Percentiles rank a stretch among this genome's conserved stretches.
Evolutionary conservation across 2,113 vertebrate genomes (phyloP).

Genomic region (Syngnathus scovelli): DNA sequence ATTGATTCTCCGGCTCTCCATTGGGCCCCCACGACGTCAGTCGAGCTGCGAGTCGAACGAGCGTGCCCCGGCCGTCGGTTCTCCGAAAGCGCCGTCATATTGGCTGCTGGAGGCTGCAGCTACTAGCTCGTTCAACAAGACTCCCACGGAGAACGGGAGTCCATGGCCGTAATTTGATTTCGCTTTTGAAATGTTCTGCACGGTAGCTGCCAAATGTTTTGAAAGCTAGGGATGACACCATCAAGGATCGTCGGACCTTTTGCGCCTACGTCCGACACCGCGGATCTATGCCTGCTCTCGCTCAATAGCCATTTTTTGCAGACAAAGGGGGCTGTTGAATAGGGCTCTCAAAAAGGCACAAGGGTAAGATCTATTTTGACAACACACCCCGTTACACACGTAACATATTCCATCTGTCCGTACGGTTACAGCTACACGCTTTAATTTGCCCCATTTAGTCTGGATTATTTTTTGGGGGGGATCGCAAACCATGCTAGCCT

Average conservation of each 20-base stretch:
- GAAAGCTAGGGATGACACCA: constrained; percentile 58
- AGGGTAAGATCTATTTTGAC: constrained; percentile 56
- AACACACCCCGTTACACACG: constrained; percentile 1
- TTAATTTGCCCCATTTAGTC: background rate
- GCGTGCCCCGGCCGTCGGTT: constrained; percentile 51
- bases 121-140: constrained; percentile 36
- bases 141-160: constrained; percentile 40
- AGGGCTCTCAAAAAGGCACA: constrained; percentile 45
- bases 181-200: constrained; percentile 10
- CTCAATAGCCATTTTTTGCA: constrained; percentile 72
- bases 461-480: background rate
- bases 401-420: background rate
- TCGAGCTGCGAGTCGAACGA: constrained; percentile 24
- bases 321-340: constrained; percentile 74
- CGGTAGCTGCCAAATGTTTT: constrained; percentile 4
- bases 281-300: constrained; percentile 66
- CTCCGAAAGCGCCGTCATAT: constrained; percentile 63
- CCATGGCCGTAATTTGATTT: constrained; percentile 15
- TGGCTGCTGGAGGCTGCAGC: constrained; percentile 64
- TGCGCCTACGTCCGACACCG: constrained; percentile 52
- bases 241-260: constrained; percentile 30
- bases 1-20: constrained; percentile 24
- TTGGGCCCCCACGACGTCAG: constrained; percentile 58
- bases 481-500: constrained; percentile 2
- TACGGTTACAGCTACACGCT: background rate